A percentile compares a stretch with the other conserved stretches of the same genome.
Conservation (phyloP, 2,797 vertebrate species). For the Harpagifer antarcticus region DNA sequence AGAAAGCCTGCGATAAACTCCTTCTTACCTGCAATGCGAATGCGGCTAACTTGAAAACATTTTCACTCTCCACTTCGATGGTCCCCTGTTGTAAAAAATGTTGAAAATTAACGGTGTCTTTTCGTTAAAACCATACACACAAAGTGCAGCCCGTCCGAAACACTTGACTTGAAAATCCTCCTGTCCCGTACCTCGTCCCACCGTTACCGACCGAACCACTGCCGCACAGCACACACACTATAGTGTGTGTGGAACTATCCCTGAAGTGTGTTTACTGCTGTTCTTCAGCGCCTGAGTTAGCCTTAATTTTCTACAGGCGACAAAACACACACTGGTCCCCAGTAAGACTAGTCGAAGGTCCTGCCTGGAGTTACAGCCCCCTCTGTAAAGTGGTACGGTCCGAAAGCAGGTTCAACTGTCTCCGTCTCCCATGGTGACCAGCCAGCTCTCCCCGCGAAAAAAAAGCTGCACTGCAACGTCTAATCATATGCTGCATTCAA, state of each 20-base stretch:
- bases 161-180: conserved; percentile 76
- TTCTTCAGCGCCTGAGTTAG: not conserved
- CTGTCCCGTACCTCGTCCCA: conserved; percentile 82
- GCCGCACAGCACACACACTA: not conserved
- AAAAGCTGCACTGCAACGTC: conserved; percentile 64
- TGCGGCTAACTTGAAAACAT: conserved; percentile 94
- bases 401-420: conserved; percentile 86
- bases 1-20: conserved; percentile 48
- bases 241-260: conserved; percentile 6
- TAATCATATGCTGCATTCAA: conserved; percentile 62
- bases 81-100: conserved; percentile 84
- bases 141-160: conserved; percentile 41
- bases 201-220: conserved; percentile 87
- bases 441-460: conserved; percentile 68
- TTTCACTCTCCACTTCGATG: conserved; percentile 92
- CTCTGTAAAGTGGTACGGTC: conserved; percentile 78
- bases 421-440: conserved; percentile 76
- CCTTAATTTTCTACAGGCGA: not conserved
- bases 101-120: not conserved
- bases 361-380: conserved; percentile 1
- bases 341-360: not conserved
- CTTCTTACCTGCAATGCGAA: conserved; percentile 94
- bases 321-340: not conserved
- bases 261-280: not conserved
- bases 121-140: conserved; percentile 10